These are phyloP conservation scores for Drosophila sulfurigaster DNA, from an alignment of 1,140 invertebrate species.

Conservation along the genomic window DNA sequence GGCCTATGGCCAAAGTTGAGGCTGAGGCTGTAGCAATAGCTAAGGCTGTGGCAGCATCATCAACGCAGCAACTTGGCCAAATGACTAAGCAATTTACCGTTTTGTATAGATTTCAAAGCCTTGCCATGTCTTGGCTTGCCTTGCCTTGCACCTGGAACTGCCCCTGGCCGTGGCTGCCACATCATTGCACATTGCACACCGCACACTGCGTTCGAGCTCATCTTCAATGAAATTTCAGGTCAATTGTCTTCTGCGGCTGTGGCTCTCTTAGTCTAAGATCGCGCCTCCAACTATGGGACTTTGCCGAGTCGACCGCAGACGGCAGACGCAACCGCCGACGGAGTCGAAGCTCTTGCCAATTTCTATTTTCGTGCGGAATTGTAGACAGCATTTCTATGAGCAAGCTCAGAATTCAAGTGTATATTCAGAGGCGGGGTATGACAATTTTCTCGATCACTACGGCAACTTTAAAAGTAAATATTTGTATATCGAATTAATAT, in stretches of 20 bases:
- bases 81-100: constrained; percentile 82
- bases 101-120: constrained; percentile 64
- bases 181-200: not conserved
- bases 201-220: constrained; percentile 51
- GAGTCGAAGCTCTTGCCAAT: constrained; percentile 57
- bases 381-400: constrained; percentile 35
- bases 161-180: constrained; percentile 28
- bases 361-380: constrained; percentile 68
- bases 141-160: constrained; percentile 15
- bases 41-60: constrained; percentile 28
- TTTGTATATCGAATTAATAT: too few species aligned
- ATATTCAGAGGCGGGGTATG: constrained; percentile 15
- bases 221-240: constrained; percentile 81
- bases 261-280: constrained; percentile 48
- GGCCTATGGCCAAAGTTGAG: not conserved
- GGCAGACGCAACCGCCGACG: constrained; percentile 5
- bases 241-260: constrained; percentile 78
- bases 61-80: constrained; percentile 56
- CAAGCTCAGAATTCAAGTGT: not conserved
- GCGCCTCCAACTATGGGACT: constrained; percentile 33
- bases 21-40: not conserved
- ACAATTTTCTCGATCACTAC: not conserved
- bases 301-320: constrained; percentile 15
- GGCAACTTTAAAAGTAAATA: too few species aligned
- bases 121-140: constrained; percentile 1